Conservation (phyloP, 2,113 vertebrate genomes). For the Sander vitreus region DNA sequence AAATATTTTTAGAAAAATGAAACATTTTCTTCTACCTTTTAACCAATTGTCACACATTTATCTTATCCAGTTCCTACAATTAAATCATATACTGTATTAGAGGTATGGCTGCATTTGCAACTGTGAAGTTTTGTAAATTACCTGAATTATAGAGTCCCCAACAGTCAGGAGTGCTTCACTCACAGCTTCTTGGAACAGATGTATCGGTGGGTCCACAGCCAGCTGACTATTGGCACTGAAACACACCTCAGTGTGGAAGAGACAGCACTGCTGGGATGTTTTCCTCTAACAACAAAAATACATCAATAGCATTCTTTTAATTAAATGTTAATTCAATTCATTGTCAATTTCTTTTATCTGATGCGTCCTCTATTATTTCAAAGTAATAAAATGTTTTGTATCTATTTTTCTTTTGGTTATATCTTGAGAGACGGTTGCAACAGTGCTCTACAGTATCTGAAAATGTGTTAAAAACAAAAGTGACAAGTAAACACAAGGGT, state of each 20-base stretch:
- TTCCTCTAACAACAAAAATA: constrained; percentile 57
- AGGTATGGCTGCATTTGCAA: not conserved
- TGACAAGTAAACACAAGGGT: too few species aligned
- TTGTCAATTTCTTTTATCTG: not conserved
- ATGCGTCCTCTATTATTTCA: not conserved
- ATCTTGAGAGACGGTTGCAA: not conserved
- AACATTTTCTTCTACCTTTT: too few species aligned
- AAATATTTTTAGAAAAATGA: not conserved
- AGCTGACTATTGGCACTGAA: constrained; percentile 72
- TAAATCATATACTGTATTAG: not conserved
- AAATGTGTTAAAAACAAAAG: not conserved
- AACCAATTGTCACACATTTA: not conserved
- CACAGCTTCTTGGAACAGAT: constrained; percentile 77
- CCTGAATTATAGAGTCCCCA: constrained; percentile 77
- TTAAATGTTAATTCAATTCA: not conserved
- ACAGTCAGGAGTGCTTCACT: constrained; percentile 62
- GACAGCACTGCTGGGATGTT: constrained; percentile 30
- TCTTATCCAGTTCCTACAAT: not conserved
- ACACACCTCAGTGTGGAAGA: constrained; percentile 80
- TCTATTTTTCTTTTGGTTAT: not conserved
- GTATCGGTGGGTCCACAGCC: constrained; percentile 73
- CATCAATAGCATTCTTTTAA: not conserved
- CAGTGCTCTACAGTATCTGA: not conserved
- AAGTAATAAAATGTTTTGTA: not conserved
- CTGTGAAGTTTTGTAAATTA: constrained; percentile 44